These are phyloP conservation scores for Drosophila santomea DNA, from an alignment of 1,140 invertebrate genomes.

Conservation along the genomic window DNA sequence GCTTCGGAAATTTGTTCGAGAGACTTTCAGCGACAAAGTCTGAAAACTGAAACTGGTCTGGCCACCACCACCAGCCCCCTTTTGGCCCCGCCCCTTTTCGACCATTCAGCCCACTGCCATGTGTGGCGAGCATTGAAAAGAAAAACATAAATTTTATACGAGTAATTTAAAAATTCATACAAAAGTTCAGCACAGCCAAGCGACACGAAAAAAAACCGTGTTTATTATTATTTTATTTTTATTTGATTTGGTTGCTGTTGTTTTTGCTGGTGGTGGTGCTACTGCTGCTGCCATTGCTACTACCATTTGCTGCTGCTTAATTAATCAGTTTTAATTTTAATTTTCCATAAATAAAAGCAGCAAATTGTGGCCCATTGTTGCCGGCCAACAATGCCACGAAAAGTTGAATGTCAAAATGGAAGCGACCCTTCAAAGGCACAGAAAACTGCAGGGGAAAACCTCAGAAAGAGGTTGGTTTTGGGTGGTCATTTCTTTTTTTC, in stretches of 20 bases:
- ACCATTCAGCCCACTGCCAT: neutral
- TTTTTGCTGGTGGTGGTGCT: neutral
- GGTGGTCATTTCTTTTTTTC: neutral
- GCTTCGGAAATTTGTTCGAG: conserved; percentile 69
- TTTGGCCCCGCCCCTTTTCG: neutral
- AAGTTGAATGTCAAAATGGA: conserved; percentile 37
- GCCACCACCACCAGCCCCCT: conserved; percentile 31
- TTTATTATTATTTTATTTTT: conserved; percentile 53
- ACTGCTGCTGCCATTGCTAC: neutral
- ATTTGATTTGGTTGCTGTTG: conserved; percentile 36
- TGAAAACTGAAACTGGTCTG: conserved; percentile 75
- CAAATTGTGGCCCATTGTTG: conserved; percentile 37
- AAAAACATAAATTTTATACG: conserved; percentile 63
- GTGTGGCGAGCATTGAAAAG: conserved; percentile 40
- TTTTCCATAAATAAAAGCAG: conserved; percentile 52
- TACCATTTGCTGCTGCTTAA: conserved; percentile 40
- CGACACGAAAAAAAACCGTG: conserved; percentile 10
- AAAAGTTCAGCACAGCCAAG: conserved; percentile 56
- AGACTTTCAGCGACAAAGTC: conserved; percentile 70
- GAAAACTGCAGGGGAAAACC: conserved; percentile 17
- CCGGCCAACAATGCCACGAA: conserved; percentile 24
- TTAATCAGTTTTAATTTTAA: conserved; percentile 68
- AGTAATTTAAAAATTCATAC: conserved; percentile 62
- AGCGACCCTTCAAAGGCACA: conserved; percentile 28
- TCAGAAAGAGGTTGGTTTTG: conserved; percentile 21